phyloP scores from a whole-genome alignment of 92 coral and sea anemone species.

The Siderastrea radians region DNA sequence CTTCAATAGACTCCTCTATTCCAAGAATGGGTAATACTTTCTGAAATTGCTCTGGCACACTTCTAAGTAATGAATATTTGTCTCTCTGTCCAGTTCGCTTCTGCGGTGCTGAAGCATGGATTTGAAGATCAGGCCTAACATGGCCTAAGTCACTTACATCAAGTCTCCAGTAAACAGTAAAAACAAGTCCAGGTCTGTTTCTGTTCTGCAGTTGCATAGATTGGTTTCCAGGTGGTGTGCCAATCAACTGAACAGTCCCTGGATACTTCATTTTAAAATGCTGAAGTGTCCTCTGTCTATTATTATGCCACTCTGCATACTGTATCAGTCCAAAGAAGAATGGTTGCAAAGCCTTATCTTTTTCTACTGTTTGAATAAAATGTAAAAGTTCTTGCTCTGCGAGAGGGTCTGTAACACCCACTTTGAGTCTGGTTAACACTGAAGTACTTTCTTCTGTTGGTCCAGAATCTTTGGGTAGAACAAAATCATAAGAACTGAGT shows the following conservation, averaged over 20 bases:
- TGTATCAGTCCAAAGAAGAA: constrained; percentile 76
- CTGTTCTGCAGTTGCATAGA: constrained; percentile 73
- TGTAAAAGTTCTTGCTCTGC: constrained; percentile 76
- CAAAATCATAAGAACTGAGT: not conserved
- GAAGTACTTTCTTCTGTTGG: constrained; percentile 43
- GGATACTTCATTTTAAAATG: constrained; percentile 89
- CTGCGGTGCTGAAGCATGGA: constrained; percentile 33
- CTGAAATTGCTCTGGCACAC: constrained; percentile 81
- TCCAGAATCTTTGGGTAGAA: constrained; percentile 36
- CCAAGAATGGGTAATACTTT: constrained; percentile 83
- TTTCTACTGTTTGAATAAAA: constrained; percentile 56
- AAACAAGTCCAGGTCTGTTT: constrained; percentile 58
- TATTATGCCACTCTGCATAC: constrained; percentile 77
- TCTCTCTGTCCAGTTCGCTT: constrained; percentile 24
- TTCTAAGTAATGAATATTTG: constrained; percentile 42
- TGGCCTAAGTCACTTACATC: constrained; percentile 51
- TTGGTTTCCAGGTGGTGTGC: constrained; percentile 59
- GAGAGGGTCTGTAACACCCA: constrained; percentile 49
- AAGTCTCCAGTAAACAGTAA: constrained; percentile 81
- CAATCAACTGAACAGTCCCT: constrained; percentile 60
- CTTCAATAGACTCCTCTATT: constrained; percentile 91
- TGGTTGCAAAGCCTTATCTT: constrained; percentile 77
- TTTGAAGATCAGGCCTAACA: constrained; percentile 76
- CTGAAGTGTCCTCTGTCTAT: constrained; percentile 78
- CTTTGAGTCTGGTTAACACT: constrained; percentile 52